phyloP scores from a whole-genome alignment of 2,113 vertebrate genomes.

The Triplophysa tibetana region DNA sequence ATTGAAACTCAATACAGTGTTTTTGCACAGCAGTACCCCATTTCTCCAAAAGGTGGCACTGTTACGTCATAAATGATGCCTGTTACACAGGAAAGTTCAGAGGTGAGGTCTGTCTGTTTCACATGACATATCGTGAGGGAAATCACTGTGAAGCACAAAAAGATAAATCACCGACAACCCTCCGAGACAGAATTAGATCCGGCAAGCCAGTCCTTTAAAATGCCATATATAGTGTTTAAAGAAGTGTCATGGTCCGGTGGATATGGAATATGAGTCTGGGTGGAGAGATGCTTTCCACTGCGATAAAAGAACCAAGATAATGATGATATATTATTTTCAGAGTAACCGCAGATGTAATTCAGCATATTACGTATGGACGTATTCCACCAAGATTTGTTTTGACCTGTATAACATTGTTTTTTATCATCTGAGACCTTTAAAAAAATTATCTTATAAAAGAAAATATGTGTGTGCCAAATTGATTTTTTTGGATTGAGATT shows the following conservation, averaged over 20 bases:
- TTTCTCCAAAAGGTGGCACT: slow-evolving; percentile 64
- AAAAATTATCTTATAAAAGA: no score
- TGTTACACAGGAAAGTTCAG: background rate
- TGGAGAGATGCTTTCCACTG: background rate
- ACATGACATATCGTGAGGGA: slow-evolving; percentile 1
- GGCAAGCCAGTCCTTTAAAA: background rate
- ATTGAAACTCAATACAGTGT: background rate
- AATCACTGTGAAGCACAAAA: slow-evolving; percentile 13
- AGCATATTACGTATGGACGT: no score
- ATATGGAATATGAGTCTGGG: slow-evolving; percentile 8
- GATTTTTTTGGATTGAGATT: no score
- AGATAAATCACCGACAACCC: slow-evolving; percentile 7
- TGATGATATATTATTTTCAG: background rate
- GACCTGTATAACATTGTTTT: no score
- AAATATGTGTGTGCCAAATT: no score
- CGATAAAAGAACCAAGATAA: background rate
- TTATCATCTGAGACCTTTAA: no score
- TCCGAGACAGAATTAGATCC: slow-evolving; percentile 19
- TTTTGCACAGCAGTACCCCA: background rate
- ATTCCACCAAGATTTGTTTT: no score
- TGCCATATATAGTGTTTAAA: background rate
- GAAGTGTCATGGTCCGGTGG: background rate
- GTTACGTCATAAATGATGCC: slow-evolving; percentile 24
- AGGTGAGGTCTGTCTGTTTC: background rate
- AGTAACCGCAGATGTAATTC: no score